phyloP scores from a whole-genome alignment of 30 jellyfish, hydroid and myxozoan species.

The Pelagia noctiluca region DNA sequence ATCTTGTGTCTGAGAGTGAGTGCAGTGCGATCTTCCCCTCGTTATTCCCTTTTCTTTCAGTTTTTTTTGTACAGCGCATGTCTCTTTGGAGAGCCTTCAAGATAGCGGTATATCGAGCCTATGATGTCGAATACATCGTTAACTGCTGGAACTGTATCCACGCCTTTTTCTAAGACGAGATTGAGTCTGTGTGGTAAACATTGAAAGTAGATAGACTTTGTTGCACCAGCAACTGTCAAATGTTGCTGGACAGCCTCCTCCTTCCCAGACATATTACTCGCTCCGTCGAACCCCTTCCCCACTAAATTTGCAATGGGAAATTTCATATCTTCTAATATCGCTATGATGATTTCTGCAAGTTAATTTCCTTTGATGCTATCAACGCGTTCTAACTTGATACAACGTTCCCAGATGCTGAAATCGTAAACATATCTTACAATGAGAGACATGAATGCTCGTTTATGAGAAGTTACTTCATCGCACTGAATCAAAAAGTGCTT shows the following conservation, averaged over 20 bases:
- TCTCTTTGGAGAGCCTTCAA: slow-evolving; percentile 67
- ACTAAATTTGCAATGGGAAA: slow-evolving; percentile 20
- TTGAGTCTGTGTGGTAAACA: slow-evolving; percentile 46
- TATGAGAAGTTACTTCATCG: slow-evolving; percentile 57
- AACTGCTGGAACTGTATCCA: slow-evolving; percentile 14
- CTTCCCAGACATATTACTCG: slow-evolving; percentile 52
- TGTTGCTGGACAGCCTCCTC: slow-evolving; percentile 50
- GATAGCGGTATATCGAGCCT: slow-evolving; percentile 38
- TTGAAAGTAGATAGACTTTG: slow-evolving; percentile 23
- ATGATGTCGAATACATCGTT: slow-evolving; percentile 51
- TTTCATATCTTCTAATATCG: slow-evolving; percentile 15
- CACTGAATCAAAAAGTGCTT: slow-evolving; percentile 42
- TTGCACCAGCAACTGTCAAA: slow-evolving; percentile 53
- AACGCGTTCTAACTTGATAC: slow-evolving; percentile 37
- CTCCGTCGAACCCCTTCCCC: slow-evolving; percentile 32
- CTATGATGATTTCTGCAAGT: slow-evolving; percentile 39
- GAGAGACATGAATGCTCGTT: slow-evolving; percentile 41
- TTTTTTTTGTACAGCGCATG: slow-evolving; percentile 49
- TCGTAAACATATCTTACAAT: slow-evolving; percentile 38
- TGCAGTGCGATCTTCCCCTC: slow-evolving; percentile 39
- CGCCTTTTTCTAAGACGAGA: slow-evolving; percentile 26
- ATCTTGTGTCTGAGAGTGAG: slow-evolving; percentile 47
- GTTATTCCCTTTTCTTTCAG: slow-evolving; percentile 4
- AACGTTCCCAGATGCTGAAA: slow-evolving; percentile 30
- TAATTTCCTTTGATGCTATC: slow-evolving; percentile 36